Percentiles rank a stretch among this genome's conserved stretches.
phyloP scores from a whole-genome alignment of 2,113 vertebrate species.

The Apaloderma vittatum region DNA sequence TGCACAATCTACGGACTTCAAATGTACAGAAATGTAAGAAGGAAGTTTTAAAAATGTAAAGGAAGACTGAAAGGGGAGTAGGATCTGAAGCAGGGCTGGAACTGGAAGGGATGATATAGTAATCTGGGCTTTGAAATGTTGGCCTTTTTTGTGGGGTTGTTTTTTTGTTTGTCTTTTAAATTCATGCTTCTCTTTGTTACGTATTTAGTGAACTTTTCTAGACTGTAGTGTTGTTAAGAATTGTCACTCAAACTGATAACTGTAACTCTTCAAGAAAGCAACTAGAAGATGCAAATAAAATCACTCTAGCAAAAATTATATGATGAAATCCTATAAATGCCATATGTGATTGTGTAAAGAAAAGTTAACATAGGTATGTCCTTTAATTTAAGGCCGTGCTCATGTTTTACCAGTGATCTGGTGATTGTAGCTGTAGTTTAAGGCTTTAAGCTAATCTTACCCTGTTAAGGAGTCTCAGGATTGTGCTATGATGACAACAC shows the following conservation, averaged over 20 bases:
- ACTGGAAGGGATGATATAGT: neutral
- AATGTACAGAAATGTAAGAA: constrained; percentile 54
- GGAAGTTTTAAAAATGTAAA: neutral
- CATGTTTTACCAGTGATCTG: neutral
- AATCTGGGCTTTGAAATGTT: neutral
- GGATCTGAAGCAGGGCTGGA: neutral
- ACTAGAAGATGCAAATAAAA: neutral
- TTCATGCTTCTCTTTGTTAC: neutral
- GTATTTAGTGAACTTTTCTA: neutral
- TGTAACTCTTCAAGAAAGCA: neutral
- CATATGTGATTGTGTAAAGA: neutral
- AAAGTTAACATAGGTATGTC: neutral
- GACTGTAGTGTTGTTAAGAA: neutral
- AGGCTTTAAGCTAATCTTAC: neutral
- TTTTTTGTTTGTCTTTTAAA: neutral
- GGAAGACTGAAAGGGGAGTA: neutral
- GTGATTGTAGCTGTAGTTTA: neutral
- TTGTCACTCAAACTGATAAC: neutral
- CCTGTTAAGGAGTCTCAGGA: neutral
- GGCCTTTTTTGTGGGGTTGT: neutral
- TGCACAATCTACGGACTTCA: constrained; percentile 27
- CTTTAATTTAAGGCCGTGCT: neutral
- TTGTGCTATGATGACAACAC: neutral
- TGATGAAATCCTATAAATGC: neutral
- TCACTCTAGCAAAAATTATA: neutral